phyloP scores from a whole-genome alignment of 1,140 invertebrate species.

The Drosophila santomea region DNA sequence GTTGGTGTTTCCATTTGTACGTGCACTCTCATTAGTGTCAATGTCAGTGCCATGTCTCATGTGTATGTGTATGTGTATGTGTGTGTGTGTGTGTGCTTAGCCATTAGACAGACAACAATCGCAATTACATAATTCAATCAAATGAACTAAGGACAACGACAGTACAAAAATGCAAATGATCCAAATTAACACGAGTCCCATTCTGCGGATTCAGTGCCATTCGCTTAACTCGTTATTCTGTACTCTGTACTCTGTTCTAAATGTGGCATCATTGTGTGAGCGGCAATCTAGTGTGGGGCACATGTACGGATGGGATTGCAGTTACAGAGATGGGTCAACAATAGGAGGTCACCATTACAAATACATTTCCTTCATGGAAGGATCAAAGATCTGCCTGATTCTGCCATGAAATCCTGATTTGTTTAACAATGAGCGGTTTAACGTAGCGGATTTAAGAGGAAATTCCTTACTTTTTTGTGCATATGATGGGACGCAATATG shows the following conservation, averaged over 20 bases:
- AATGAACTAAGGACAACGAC: conserved; percentile 69
- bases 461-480: too few species aligned
- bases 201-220: conserved; percentile 34
- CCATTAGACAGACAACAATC: conserved; percentile 68
- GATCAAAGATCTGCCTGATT: not conserved
- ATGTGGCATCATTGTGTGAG: conserved; percentile 1
- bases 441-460: too few species aligned
- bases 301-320: not conserved
- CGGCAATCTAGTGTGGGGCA: conserved; percentile 1
- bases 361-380: not conserved
- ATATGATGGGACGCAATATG: not conserved
- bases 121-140: conserved; percentile 82
- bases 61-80: conserved; percentile 16
- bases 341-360: not conserved
- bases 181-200: conserved; percentile 68
- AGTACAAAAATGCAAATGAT: conserved; percentile 68
- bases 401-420: not conserved
- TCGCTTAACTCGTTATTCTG: conserved; percentile 16
- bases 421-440: too few species aligned
- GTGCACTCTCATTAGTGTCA: conserved; percentile 38
- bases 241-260: conserved; percentile 21
- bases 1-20: conserved; percentile 14
- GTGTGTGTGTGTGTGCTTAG: conserved; percentile 53
- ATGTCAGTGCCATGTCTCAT: conserved; percentile 24
- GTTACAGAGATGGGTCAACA: not conserved